A percentile compares a stretch with the other conserved stretches of the same genome.
phyloP scores from a whole-genome alignment of 37 sponge, comb jelly and placozoan genomes.

The Mnemiopsis leidyi region DNA sequence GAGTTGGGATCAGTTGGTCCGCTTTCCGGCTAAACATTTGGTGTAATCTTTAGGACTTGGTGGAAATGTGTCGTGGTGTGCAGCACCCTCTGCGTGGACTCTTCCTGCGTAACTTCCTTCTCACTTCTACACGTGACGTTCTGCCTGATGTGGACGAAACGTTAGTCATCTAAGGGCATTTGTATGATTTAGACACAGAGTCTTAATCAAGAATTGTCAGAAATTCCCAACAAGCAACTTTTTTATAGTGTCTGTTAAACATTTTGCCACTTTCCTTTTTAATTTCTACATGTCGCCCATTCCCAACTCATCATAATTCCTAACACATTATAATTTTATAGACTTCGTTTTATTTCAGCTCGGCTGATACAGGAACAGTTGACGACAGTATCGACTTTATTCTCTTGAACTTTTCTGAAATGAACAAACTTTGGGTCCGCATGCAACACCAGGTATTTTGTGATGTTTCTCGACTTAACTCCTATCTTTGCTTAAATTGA shows the following conservation, averaged over 20 bases:
- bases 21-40: too few relatives aligned
- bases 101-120: constrained; percentile 93
- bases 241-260: too few relatives aligned
- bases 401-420: constrained; percentile 92
- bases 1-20: too few relatives aligned
- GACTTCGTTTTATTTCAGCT: background rate
- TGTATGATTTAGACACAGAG: too few relatives aligned
- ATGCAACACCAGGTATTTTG: constrained; percentile 91
- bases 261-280: too few relatives aligned
- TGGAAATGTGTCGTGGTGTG: constrained; percentile 99
- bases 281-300: too few relatives aligned
- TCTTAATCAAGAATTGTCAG: too few relatives aligned
- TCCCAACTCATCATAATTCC: too few relatives aligned
- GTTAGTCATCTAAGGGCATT: constrained; percentile 55
- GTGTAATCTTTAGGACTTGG: constrained; percentile 85
- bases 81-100: constrained; percentile 98
- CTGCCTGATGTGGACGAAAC: constrained; percentile 79
- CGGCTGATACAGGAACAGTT: constrained; percentile 75
- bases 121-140: constrained; percentile 89
- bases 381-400: constrained; percentile 91
- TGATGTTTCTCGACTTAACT: too few relatives aligned
- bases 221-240: too few relatives aligned
- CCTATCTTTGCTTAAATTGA: background rate
- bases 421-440: constrained; percentile 99
- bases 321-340: too few relatives aligned